Conservation (phyloP, 2,888 invertebrate species). For the Notocelia uddmanniana region DNA sequence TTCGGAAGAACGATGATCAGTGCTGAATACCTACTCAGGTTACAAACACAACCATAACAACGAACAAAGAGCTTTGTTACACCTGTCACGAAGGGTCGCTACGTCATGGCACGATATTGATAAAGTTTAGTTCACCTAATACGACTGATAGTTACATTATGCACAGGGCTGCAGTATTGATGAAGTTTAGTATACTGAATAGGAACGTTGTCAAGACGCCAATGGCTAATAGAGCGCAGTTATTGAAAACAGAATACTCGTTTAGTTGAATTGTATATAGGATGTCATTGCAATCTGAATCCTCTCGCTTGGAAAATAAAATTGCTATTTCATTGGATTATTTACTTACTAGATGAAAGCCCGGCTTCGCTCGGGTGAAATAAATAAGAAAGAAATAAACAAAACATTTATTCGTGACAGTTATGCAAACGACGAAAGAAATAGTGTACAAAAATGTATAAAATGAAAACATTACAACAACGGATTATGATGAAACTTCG, state of each 20-base stretch:
- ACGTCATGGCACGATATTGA: background rate
- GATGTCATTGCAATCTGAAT: background rate
- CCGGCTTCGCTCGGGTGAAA: no score
- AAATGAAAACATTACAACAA: no score
- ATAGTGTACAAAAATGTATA: no score
- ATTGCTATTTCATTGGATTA: background rate
- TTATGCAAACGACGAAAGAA: no score
- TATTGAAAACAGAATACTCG: slow-evolving; percentile 51
- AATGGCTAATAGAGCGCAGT: slow-evolving; percentile 52
- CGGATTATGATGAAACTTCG: no score
- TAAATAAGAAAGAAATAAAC: no score
- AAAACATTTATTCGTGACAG: no score
- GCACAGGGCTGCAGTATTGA: slow-evolving; percentile 10
- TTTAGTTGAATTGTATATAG: background rate
- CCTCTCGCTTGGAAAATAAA: background rate
- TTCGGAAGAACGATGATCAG: background rate
- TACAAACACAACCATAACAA: background rate
- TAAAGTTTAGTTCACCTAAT: background rate
- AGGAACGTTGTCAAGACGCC: slow-evolving; percentile 54
- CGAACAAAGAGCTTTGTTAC: slow-evolving; percentile 5
- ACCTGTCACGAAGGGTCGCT: background rate
- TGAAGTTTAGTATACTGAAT: slow-evolving; percentile 17
- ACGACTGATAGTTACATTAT: background rate
- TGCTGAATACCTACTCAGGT: background rate
- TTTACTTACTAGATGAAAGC: background rate